These are phyloP conservation scores for Pectinophora gossypiella DNA, from an alignment of 1,140 invertebrate genomes.

Conservation along the genomic window DNA sequence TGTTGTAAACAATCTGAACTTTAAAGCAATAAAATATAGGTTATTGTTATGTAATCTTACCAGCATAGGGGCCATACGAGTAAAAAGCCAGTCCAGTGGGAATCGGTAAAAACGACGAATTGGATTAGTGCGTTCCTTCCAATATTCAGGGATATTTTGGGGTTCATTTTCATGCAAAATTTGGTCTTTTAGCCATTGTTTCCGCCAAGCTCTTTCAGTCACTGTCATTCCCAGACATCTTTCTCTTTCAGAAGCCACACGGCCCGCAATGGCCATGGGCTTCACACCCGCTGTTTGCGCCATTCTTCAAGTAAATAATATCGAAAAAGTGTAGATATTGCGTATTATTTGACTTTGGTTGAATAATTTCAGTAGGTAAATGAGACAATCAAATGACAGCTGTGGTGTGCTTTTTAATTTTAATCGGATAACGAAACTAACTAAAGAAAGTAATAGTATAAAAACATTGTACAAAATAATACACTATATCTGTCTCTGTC, in stretches of 20 bases:
- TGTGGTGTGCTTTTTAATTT: no score
- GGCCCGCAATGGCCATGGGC: conserved; percentile 85
- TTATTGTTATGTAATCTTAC: conserved; percentile 74
- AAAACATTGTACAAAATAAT: no score
- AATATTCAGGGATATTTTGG: conserved; percentile 78
- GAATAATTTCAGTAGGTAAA: no score
- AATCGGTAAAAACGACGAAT: conserved; percentile 84
- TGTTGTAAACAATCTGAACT: not conserved
- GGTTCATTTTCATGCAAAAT: conserved; percentile 84
- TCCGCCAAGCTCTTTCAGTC: conserved; percentile 88
- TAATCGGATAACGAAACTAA: no score
- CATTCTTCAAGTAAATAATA: no score
- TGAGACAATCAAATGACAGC: no score
- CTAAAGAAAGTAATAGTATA: no score
- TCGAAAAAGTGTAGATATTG: no score
- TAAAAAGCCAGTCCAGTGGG: conserved; percentile 81
- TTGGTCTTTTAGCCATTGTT: conserved; percentile 90
- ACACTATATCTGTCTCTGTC: no score
- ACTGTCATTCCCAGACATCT: conserved; percentile 87
- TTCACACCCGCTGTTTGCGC: conserved; percentile 65
- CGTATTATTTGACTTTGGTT: no score
- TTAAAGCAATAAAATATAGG: conserved; percentile 9
- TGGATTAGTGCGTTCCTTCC: conserved; percentile 83
- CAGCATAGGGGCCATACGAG: conserved; percentile 72
- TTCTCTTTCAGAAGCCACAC: conserved; percentile 84